These are phyloP conservation scores for Nymphalis c-album DNA, from an alignment of 2,888 invertebrate species.

Conservation along the genomic window DNA sequence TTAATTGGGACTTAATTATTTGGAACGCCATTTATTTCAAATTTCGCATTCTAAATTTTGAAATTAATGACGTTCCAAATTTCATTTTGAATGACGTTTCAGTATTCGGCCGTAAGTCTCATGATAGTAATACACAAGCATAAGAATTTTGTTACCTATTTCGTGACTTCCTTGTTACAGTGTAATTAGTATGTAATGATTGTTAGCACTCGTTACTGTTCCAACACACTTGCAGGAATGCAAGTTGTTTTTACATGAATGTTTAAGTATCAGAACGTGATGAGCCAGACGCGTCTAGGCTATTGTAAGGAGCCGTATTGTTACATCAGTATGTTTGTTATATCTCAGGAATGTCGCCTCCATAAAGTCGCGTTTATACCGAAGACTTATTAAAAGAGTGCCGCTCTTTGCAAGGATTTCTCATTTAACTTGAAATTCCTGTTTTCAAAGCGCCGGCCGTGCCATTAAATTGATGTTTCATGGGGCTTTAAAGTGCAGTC, in stretches of 20 bases:
- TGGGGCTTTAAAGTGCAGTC: slow-evolving; percentile 16
- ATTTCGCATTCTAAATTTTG: too few species aligned
- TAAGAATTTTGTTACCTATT: too few species aligned
- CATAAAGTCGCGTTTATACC: slow-evolving; percentile 14
- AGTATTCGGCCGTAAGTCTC: too few species aligned
- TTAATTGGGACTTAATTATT: too few species aligned
- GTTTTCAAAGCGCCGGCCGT: slow-evolving; percentile 9
- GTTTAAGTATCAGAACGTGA: slow-evolving; percentile 2
- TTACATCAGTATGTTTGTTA: neutral
- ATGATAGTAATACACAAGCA: too few species aligned
- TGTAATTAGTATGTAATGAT: too few species aligned
- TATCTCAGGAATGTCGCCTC: neutral
- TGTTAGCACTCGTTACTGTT: too few species aligned
- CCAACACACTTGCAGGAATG: neutral
- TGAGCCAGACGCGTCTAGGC: neutral
- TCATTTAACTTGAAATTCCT: slow-evolving; percentile 19
- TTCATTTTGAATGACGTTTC: too few species aligned
- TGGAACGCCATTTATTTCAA: too few species aligned
- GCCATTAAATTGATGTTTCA: slow-evolving; percentile 21
- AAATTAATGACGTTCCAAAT: too few species aligned
- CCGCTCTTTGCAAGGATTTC: slow-evolving; percentile 8
- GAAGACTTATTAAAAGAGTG: slow-evolving; percentile 4
- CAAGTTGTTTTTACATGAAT: neutral
- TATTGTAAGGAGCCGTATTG: neutral
- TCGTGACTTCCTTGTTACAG: too few species aligned